phyloP scores from a whole-genome alignment of 2,113 vertebrate species.

The Anhinga rufa region DNA sequence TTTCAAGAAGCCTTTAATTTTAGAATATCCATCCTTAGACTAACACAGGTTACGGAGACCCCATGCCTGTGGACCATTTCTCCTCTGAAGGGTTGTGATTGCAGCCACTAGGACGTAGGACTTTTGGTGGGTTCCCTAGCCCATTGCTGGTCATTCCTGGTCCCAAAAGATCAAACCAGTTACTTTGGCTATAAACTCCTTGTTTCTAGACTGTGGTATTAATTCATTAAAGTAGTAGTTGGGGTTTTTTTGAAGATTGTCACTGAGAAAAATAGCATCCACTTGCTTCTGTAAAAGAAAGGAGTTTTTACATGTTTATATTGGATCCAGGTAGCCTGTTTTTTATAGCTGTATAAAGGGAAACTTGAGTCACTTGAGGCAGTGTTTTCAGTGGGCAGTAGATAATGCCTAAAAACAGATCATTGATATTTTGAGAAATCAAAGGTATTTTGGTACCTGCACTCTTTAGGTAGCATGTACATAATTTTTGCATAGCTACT shows the following conservation, averaged over 20 bases:
- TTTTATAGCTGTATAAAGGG: background rate
- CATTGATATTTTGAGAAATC: background rate
- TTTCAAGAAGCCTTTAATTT: background rate
- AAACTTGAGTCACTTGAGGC: background rate
- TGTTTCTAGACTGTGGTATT: background rate
- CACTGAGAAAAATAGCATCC: background rate
- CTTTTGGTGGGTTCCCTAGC: background rate
- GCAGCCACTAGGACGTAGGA: background rate
- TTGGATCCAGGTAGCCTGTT: background rate
- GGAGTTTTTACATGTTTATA: background rate
- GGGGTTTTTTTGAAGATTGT: background rate
- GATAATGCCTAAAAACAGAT: background rate
- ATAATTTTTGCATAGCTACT: background rate
- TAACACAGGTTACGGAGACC: accelerated
- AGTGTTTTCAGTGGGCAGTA: background rate
- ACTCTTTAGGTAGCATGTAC: background rate
- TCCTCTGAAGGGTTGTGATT: background rate
- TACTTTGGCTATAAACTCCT: background rate
- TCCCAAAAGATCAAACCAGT: background rate
- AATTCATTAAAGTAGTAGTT: background rate
- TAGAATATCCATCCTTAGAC: background rate
- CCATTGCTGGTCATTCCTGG: background rate
- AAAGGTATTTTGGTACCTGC: background rate
- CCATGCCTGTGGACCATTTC: background rate
- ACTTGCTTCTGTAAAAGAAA: background rate